Base-by-base conservation (phyloP, 2,888 invertebrate genomes). In the Catocala fraxini region DNA sequence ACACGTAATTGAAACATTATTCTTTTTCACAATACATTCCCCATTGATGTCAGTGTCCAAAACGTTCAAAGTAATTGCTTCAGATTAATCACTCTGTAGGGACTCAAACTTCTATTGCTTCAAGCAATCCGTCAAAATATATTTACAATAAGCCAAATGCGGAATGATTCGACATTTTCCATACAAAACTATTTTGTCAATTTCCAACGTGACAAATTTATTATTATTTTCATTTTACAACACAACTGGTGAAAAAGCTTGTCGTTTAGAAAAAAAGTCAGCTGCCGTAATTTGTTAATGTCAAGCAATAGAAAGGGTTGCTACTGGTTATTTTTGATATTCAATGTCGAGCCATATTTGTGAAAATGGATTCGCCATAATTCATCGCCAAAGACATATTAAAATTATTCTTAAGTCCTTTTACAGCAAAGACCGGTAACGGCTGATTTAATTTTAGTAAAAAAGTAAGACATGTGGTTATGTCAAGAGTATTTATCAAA, bases 51-150 rank as follows among this genome's bases (percentile, higher is more conserved):
- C 41, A 49, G 34, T 46, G 63, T 56, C 51, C 33, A 57, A 48
- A 51, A 64, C 62, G 56, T 68, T 59, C 52, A 39, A 65, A 65
- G 64, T 75, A 75, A 75, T 77, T 68, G 68, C 62, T 59, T 59
- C 49, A 68, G 48, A 77, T 77, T 77, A 77, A 77, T 77, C 75
- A 76, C 73, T 33, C 77, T 13, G 57, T 56, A 47, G 75, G 70
- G 57, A 63, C 59, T 42, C 56, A 34, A 15, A 43, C 34, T 48
- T 15, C 25, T 51, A 25, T 47, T 43, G 62, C 48, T 68, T 52
- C 35, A 63, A 53, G 60, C 59, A 52, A 77, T 77, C 75, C 68
- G 61, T 77, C 77, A 77, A 76, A 67, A 59, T 51, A 48, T 66
- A 65, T 51, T 52, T 46, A 75, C 77, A 77, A 75, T 71, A 64